Conservation (phyloP, 2,888 invertebrate genomes). For the Malacosoma neustria region DNA sequence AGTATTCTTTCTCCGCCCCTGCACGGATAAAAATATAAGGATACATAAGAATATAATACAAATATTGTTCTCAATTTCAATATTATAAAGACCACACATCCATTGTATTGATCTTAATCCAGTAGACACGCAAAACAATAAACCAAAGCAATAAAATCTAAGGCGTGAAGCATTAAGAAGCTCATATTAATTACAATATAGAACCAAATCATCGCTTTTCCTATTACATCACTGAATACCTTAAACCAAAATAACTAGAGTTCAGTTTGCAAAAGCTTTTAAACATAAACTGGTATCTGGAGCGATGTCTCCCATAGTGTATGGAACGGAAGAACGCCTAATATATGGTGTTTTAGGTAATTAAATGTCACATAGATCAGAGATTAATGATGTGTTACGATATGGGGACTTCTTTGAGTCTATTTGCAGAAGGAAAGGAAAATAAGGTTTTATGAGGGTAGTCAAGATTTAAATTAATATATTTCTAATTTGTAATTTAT, state of each 20-base stretch:
- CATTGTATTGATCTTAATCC: background rate
- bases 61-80: too few species aligned
- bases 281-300: constrained; percentile 20
- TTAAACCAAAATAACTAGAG: constrained; percentile 18
- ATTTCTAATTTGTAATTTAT: too few species aligned
- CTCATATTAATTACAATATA: constrained; percentile 56
- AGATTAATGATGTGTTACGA: constrained; percentile 73
- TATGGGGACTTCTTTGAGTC: constrained; percentile 26
- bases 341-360: constrained; percentile 75
- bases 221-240: constrained; percentile 6
- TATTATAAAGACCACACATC: too few species aligned
- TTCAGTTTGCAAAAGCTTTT: constrained; percentile 7
- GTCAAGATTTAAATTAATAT: too few species aligned
- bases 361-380: constrained; percentile 74
- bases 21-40: too few species aligned
- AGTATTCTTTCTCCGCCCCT: too few species aligned
- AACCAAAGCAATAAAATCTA: constrained; percentile 61
- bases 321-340: constrained; percentile 62
- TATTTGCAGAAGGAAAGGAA: constrained; percentile 11
- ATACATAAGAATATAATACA: too few species aligned
- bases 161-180: constrained; percentile 72
- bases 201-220: constrained; percentile 13
- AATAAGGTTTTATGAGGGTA: too few species aligned
- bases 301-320: constrained; percentile 35
- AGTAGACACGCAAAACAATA: constrained; percentile 14